Evolutionary conservation across 2,888 invertebrate genomes (phyloP).

Genomic region (Julus scanicus): DNA sequence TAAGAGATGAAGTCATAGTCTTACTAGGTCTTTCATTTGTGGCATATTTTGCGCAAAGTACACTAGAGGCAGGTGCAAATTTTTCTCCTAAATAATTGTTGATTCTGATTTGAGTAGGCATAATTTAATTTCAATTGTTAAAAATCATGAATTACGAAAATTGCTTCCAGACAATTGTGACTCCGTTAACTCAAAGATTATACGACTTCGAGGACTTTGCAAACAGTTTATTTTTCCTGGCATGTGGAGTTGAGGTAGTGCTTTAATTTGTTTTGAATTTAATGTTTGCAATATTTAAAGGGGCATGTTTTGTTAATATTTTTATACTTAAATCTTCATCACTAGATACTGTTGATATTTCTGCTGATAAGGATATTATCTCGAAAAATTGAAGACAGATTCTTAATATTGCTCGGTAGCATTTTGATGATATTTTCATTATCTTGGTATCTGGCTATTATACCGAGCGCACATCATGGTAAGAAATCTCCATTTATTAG

Average conservation of each 20-base stretch:
- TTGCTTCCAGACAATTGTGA: slow-evolving; percentile 54
- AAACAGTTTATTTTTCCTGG: slow-evolving; percentile 53
- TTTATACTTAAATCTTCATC: neutral
- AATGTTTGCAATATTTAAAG: neutral
- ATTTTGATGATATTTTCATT: slow-evolving; percentile 51
- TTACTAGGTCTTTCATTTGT: slow-evolving; percentile 66
- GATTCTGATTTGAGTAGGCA: neutral
- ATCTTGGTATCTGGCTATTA: slow-evolving; percentile 48
- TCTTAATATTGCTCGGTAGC: slow-evolving; percentile 52
- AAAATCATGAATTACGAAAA: neutral
- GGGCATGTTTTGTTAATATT: neutral
- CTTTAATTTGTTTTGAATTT: neutral
- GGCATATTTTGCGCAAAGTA: slow-evolving; percentile 67
- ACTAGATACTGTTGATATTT: slow-evolving; percentile 45
- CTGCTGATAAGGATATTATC: slow-evolving; percentile 48
- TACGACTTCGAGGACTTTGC: slow-evolving; percentile 50
- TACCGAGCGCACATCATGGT: slow-evolving; percentile 18
- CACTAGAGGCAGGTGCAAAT: slow-evolving; percentile 65
- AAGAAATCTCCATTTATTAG: neutral
- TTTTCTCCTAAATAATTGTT: neutral
- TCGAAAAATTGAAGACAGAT: slow-evolving; percentile 49
- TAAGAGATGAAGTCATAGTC: slow-evolving; percentile 66
- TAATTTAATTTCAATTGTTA: too few species aligned
- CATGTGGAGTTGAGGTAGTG: slow-evolving; percentile 52
- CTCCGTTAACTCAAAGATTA: slow-evolving; percentile 50